Evolutionary conservation across 1,140 invertebrate species (phyloP).

Genomic region (Apis laboriosa): DNA sequence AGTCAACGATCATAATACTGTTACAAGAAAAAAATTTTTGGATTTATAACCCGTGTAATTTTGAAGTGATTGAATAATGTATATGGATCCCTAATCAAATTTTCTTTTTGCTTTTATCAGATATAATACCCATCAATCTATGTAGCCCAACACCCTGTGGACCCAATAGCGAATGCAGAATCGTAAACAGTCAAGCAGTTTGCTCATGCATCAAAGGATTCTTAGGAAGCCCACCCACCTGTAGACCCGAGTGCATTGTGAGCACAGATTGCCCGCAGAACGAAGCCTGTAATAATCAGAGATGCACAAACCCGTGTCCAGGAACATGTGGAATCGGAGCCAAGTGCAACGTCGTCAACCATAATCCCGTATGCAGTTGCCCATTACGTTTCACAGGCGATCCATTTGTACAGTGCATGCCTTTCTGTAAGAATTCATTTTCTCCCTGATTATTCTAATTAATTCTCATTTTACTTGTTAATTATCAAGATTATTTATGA

Average conservation of each 20-base stretch:
- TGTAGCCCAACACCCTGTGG: slow-evolving; percentile 83
- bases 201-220: slow-evolving; percentile 78
- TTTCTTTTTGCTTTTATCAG: too few relatives aligned
- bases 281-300: slow-evolving; percentile 79
- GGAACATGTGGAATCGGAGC: slow-evolving; percentile 83
- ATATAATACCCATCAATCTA: slow-evolving; percentile 61
- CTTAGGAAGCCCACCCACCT: slow-evolving; percentile 79
- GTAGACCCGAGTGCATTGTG: slow-evolving; percentile 80
- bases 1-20: not conserved
- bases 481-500: too few relatives aligned
- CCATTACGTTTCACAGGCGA: slow-evolving; percentile 86
- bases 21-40: too few relatives aligned
- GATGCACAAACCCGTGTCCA: slow-evolving; percentile 81
- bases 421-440: slow-evolving; percentile 72
- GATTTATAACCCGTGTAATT: slow-evolving; percentile 78
- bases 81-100: too few relatives aligned
- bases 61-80: not conserved
- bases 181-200: slow-evolving; percentile 76
- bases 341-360: slow-evolving; percentile 85
- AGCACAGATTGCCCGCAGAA: slow-evolving; percentile 79
- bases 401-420: slow-evolving; percentile 82
- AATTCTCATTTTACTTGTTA: not conserved
- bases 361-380: slow-evolving; percentile 90
- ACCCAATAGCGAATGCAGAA: slow-evolving; percentile 81
- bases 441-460: not conserved